phyloP scores from a whole-genome alignment of 2,888 invertebrate species.

The Troglohyphantes excavatus region DNA sequence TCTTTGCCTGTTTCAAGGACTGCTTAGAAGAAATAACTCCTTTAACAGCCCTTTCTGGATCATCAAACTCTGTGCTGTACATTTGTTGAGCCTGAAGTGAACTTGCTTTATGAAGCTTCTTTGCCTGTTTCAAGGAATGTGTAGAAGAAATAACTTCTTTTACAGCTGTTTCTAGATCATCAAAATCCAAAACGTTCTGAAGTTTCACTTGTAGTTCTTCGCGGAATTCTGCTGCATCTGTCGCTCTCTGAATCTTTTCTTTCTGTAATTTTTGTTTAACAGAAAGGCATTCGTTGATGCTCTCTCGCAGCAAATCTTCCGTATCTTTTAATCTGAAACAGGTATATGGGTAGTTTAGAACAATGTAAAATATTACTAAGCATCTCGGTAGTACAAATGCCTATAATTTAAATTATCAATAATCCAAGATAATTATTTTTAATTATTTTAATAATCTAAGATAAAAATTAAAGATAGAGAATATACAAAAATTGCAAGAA shows the following conservation, averaged over 20 bases:
- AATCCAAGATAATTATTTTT: too few species aligned
- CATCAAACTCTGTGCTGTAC: too few species aligned
- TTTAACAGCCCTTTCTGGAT: too few species aligned
- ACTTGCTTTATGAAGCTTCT: background rate
- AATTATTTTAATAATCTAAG: too few species aligned
- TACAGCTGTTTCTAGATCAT: slow-evolving; percentile 40
- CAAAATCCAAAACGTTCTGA: background rate
- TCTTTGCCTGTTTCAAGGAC: background rate
- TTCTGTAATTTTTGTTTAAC: slow-evolving; percentile 44
- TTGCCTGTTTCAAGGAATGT: background rate
- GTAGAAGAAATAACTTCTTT: slow-evolving; percentile 24
- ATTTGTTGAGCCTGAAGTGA: too few species aligned
- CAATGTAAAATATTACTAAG: too few species aligned
- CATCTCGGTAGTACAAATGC: too few species aligned
- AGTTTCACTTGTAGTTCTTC: slow-evolving; percentile 7
- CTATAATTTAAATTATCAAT: too few species aligned
- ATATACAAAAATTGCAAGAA: too few species aligned
- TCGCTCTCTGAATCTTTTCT: slow-evolving; percentile 28
- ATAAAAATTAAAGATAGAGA: too few species aligned
- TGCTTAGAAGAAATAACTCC: too few species aligned
- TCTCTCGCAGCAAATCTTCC: slow-evolving; percentile 64
- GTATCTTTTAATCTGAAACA: slow-evolving; percentile 53
- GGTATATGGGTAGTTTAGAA: background rate
- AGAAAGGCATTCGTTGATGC: slow-evolving; percentile 52
- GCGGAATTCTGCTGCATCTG: slow-evolving; percentile 15